Evolutionary conservation across 2,888 invertebrate genomes (phyloP).

Genomic region (Lycophotia porphyrea): DNA sequence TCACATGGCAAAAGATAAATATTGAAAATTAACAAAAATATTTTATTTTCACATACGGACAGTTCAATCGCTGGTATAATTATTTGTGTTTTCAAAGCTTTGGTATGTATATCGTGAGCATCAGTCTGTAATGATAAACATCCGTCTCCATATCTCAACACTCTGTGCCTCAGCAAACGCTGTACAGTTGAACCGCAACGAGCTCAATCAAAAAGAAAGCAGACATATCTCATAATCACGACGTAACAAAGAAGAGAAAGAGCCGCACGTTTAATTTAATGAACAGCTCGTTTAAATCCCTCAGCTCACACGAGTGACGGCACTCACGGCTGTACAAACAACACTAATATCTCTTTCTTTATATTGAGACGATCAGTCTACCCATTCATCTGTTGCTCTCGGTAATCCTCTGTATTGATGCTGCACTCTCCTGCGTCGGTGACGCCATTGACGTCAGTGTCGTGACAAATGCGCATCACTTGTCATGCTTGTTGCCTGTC

Average conservation of each 20-base stretch:
- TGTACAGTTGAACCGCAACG: neutral
- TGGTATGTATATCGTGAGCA: neutral
- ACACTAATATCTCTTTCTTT: constrained; percentile 28
- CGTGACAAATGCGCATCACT: constrained; percentile 58
- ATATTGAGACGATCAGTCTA: constrained; percentile 5
- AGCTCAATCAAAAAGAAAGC: constrained; percentile 28
- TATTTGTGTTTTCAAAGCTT: neutral
- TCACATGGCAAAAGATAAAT: no score
- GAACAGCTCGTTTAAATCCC: constrained; percentile 41
- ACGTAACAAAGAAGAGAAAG: constrained; percentile 14
- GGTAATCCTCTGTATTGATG: constrained; percentile 28
- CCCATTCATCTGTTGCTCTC: constrained; percentile 14
- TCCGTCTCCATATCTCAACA: neutral
- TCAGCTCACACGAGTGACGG: constrained; percentile 18
- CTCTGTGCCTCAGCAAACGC: neutral
- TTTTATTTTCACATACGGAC: no score
- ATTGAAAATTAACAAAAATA: no score
- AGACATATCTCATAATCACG: constrained; percentile 8
- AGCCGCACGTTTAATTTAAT: constrained; percentile 32
- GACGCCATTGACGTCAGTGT: constrained; percentile 26
- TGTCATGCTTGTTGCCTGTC: constrained; percentile 61
- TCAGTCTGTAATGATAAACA: neutral
- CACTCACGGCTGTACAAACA: constrained; percentile 22
- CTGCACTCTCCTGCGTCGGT: constrained; percentile 14
- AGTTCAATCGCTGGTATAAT: no score